Percentiles rank a stretch among this genome's conserved stretches.
Conservation (phyloP, 2,113 vertebrate species). For the Barnardius zonarius region DNA sequence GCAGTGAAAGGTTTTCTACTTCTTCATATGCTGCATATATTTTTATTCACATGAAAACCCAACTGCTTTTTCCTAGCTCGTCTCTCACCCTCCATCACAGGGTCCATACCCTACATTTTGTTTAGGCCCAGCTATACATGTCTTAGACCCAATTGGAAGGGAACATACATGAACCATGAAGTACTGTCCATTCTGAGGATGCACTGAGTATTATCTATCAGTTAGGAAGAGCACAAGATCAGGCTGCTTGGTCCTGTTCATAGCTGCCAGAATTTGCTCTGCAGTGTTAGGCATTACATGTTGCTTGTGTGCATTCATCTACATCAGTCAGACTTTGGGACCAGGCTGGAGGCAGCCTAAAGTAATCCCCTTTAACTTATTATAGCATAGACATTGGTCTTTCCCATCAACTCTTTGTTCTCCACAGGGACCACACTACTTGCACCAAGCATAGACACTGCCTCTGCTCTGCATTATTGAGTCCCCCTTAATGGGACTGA, state of each 20-base stretch:
- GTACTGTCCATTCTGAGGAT: not conserved
- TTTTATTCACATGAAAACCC: not conserved
- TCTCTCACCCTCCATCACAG: not conserved
- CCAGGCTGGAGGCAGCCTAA: not conserved
- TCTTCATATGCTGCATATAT: rapidly evolving
- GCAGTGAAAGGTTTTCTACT: not conserved
- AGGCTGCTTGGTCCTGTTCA: not conserved
- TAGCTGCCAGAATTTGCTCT: not conserved
- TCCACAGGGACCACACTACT: not conserved
- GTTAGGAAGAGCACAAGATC: not conserved
- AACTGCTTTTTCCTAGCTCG: not conserved
- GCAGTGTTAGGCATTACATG: not conserved
- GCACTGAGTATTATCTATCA: no score
- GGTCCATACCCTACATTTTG: not conserved
- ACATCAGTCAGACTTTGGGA: not conserved
- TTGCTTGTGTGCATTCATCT: not conserved
- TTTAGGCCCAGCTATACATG: not conserved
- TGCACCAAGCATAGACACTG: not conserved
- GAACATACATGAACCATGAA: rapidly evolving
- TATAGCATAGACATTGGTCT: not conserved
- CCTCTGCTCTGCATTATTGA: not conserved
- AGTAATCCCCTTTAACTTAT: not conserved
- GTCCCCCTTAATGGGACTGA: not conserved
- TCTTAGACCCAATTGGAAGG: not conserved
- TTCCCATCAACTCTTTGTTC: not conserved